phyloP scores from a whole-genome alignment of 2,113 vertebrate genomes.

The Rafetus swinhoei region DNA sequence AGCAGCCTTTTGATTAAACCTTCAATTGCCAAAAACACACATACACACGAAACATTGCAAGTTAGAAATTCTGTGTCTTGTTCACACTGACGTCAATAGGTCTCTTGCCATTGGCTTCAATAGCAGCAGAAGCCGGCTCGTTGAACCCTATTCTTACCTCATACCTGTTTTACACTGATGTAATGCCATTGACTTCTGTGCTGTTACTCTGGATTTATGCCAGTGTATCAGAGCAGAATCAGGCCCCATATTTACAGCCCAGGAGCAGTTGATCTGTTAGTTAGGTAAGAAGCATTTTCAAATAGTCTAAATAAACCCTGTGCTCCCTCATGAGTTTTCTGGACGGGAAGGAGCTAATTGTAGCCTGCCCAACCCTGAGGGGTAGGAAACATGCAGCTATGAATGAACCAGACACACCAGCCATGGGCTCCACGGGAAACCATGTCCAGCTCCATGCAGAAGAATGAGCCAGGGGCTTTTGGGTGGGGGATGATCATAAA shows the following conservation, averaged over 20 bases:
- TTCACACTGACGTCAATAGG: conserved; percentile 50
- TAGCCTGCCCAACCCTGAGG: neutral
- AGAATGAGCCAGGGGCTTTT: neutral
- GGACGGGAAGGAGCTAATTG: fast-evolving
- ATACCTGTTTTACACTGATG: conserved; percentile 14
- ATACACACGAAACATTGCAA: neutral
- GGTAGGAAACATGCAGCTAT: fast-evolving
- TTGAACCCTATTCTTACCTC: conserved; percentile 55
- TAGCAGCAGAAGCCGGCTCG: conserved; percentile 3
- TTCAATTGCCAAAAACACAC: conserved; percentile 52
- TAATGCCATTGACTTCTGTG: neutral
- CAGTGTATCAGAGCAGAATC: conserved; percentile 29
- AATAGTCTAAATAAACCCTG: neutral
- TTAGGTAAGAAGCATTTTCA: conserved; percentile 10
- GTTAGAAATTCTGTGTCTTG: neutral
- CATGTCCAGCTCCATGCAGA: neutral
- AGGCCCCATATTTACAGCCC: neutral
- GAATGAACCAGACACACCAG: neutral
- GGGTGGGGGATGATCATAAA: neutral
- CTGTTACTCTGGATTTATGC: conserved; percentile 4
- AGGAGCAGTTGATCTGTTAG: neutral
- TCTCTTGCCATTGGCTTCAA: conserved; percentile 11
- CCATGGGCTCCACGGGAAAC: neutral
- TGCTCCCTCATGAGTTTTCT: neutral
- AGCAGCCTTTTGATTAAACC: conserved; percentile 72